Percentiles rank a stretch among this genome's conserved stretches.
Conservation (phyloP, 2,113 vertebrate species). For the Oncorhynchus keta region DNA sequence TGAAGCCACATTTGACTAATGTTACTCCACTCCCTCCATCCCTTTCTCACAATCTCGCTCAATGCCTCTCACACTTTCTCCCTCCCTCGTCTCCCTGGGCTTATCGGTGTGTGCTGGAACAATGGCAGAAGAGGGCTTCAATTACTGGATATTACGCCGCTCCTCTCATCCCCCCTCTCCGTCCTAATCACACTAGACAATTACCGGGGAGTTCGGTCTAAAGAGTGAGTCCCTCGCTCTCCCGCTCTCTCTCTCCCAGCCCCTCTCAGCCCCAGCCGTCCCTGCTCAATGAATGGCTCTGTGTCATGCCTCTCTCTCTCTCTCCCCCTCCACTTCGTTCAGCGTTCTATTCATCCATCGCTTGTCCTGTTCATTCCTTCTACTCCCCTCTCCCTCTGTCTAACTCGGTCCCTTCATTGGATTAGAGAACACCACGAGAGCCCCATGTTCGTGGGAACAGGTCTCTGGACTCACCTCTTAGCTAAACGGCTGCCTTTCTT, state of each 20-base stretch:
- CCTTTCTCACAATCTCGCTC: neutral
- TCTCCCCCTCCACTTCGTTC: neutral
- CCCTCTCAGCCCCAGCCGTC: neutral
- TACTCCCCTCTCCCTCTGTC: too few species aligned
- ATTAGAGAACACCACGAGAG: neutral
- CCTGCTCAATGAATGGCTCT: neutral
- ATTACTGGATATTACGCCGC: slow-evolving; percentile 53
- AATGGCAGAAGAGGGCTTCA: slow-evolving; percentile 42
- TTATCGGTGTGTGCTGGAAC: slow-evolving; percentile 46
- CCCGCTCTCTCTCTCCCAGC: neutral
- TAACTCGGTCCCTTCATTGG: neutral
- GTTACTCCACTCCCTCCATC: too few species aligned
- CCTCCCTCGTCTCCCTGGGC: slow-evolving; percentile 38
- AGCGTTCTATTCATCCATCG: neutral
- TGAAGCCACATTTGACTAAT: too few species aligned
- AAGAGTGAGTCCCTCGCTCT: neutral
- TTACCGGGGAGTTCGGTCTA: slow-evolving; percentile 4
- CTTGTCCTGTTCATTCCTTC: neutral
- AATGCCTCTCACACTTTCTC: slow-evolving; percentile 32
- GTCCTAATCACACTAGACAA: slow-evolving; percentile 15
- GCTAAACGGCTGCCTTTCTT: too few species aligned
- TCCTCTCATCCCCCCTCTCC: slow-evolving; percentile 7
- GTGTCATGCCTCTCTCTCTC: neutral
- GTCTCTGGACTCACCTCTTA: too few species aligned
- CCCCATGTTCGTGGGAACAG: too few species aligned